These are phyloP conservation scores for Linnaemya tessellans DNA, from an alignment of 2,888 invertebrate species.

Conservation along the genomic window DNA sequence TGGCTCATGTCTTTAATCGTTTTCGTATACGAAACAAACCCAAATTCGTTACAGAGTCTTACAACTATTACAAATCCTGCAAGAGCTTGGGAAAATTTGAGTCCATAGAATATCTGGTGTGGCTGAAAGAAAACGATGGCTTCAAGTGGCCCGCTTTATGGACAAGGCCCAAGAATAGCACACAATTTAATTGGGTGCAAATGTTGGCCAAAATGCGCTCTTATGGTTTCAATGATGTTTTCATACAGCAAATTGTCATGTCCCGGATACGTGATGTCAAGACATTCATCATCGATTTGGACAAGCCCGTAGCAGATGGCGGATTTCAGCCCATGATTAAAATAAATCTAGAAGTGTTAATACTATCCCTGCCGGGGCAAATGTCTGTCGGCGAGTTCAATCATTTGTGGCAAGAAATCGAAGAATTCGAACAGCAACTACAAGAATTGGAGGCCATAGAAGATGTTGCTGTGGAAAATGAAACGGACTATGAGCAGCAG, in stretches of 20 bases:
- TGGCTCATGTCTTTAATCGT: constrained; percentile 52
- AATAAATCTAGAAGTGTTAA: constrained; percentile 35
- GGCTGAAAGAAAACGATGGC: constrained; percentile 65
- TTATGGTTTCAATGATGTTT: constrained; percentile 73
- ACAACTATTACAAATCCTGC: constrained; percentile 70
- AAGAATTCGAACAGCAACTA: constrained; percentile 65
- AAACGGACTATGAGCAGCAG: constrained; percentile 31
- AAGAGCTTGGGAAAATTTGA: constrained; percentile 43
- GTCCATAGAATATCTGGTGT: constrained; percentile 58
- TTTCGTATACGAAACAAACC: constrained; percentile 47
- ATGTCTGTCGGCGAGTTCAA: not conserved
- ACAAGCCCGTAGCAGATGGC: constrained; percentile 69
- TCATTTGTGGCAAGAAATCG: constrained; percentile 62
- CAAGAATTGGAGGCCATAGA: constrained; percentile 59
- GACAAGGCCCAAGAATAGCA: constrained; percentile 8
- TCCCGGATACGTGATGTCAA: constrained; percentile 49
- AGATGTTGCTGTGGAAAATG: constrained; percentile 42
- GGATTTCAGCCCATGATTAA: constrained; percentile 67
- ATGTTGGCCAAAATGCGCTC: constrained; percentile 71
- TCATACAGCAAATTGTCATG: constrained; percentile 71
- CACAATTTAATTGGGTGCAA: constrained; percentile 70
- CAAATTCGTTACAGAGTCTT: constrained; percentile 52
- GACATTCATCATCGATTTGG: constrained; percentile 65
- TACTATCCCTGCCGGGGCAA: constrained; percentile 55
- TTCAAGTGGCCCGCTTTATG: constrained; percentile 68